These are phyloP conservation scores for Amaurobius ferox DNA, from an alignment of 2,888 invertebrate genomes.

Conservation along the genomic window DNA sequence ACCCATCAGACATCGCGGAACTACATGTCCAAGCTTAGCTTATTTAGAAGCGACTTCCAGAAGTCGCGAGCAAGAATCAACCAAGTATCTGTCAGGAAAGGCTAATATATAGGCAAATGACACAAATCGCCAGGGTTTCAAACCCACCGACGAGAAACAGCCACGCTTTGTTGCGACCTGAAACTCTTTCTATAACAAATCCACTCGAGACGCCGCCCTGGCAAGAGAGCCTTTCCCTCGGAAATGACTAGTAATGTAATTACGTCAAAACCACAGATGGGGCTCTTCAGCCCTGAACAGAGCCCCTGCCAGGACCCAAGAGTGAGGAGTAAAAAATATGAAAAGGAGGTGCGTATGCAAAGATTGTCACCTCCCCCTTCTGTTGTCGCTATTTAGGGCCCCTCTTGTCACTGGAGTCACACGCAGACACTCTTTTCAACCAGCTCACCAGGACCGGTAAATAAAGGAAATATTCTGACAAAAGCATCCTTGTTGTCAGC, in stretches of 20 bases:
- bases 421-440: slow-evolving; percentile 23
- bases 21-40: too few relatives aligned
- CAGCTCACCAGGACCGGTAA: slow-evolving; percentile 41
- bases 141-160: too few relatives aligned
- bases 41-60: too few relatives aligned
- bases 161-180: neutral
- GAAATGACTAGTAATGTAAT: slow-evolving; percentile 50
- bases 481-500: slow-evolving; percentile 58
- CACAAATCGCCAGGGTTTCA: too few relatives aligned
- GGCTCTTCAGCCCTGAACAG: slow-evolving; percentile 26
- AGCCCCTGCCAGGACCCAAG: slow-evolving; percentile 39
- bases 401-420: slow-evolving; percentile 53
- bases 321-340: neutral
- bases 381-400: slow-evolving; percentile 58
- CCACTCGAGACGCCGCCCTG: neutral
- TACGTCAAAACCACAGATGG: slow-evolving; percentile 54
- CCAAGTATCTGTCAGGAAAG: too few relatives aligned
- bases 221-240: neutral
- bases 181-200: neutral
- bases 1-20: too few relatives aligned
- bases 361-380: slow-evolving; percentile 57
- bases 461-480: slow-evolving; percentile 72
- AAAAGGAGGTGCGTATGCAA: slow-evolving; percentile 40
- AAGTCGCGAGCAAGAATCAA: too few relatives aligned
- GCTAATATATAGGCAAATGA: too few relatives aligned